Evolutionary conservation across 2,113 vertebrate genomes (phyloP), one percentile per base, ranked within the genome.

Genomic region (Saguinus midas): DNA sequence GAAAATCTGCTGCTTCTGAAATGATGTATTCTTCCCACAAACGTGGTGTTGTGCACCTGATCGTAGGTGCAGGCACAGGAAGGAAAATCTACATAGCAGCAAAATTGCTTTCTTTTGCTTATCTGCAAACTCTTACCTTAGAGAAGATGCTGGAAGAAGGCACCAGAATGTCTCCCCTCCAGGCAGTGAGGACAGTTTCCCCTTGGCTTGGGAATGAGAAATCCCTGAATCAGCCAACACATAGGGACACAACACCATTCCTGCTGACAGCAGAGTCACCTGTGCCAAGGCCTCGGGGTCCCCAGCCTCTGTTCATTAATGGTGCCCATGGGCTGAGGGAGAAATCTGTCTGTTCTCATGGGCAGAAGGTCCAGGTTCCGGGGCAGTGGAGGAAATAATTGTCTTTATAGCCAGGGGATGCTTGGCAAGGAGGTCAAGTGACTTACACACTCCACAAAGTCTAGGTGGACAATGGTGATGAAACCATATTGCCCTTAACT

Each of bases 341-440:
- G 64, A 96, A 76, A 93, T 83, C 87, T 35, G 87, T 79, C 73
- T 43, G 68, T 87, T 86, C 40, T 17, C 9, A n/a, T 0, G 12
- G 96, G 87, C 96, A 87, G 93, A 80, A 97, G 83, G 97, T 91
- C 95, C 48, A 7, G 89, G 97, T 97, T 98, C 96, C 97, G 20
- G 96, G 72, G 97, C 96, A 96, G 48, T 98, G 97, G 96, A 98
- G 96, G 97, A 96, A 96, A 98, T 97, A 97, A 98, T 98, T 97
- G 94, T 95, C 94, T 97, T 94, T 84, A 45, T 94, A 97, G 87
- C 97, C 90, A 68, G 92, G 35, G 90, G 95, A 88, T 75, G 72
- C 90, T 95, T 93, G 96, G 95, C 96, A 50, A 72, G 50, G 66
- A 92, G 95, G 95, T 92, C 97, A 96, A 90, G 70, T 75, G 87